Base-by-base conservation (phyloP, 1,140 invertebrate species). In the Pseudobourletiella spinata region DNA sequence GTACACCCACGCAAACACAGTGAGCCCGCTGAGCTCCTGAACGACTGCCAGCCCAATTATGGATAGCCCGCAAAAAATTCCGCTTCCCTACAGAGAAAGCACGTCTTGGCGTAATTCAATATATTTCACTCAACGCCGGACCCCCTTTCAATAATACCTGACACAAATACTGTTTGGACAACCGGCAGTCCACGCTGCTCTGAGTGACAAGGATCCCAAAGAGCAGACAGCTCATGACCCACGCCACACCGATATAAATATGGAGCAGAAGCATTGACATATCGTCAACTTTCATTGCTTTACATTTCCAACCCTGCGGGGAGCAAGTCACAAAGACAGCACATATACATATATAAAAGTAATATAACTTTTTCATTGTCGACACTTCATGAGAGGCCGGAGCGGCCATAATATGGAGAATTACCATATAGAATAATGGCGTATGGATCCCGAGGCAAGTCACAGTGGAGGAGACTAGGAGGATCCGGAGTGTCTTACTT, bases 1-100 rank as follows among this genome's bases (percentile, higher is more conserved):
- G 66, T 89, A 90, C 59, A 87, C 83, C 86, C 87, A 90, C 0
- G 84, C 84, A 72, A 89, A 90, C 78, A 90, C 80, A 0, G 88
- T 83, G 65, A 88, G 87, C 61, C 86, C 86, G 56, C 54, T 59
- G 20, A 39, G 63, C 22, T 84, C 86, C 69, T 87, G 83, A 20
- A 89, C 84, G 0, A 87, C 84, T 3, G 89, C 87, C 16, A 91
- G 81, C 2, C 87, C 85, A 66, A 92, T 77, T 8, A 89, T 86
- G 16, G 86, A 85, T 3, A 86, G 76, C n/a, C 80, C 87, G 75
- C 86, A 87, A 74, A 87, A 84, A 87, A 87, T n/a, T 84, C 81
- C 2, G 2, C 50, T 55, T 75, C 67, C 69, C 60, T 61, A 24
- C 15, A 2, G 24, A n/a, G n/a, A n/a, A n/a, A n/a, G n/a, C n/a